Conservation (phyloP, 2,797 vertebrate species). For the Siniperca scherzeri region DNA sequence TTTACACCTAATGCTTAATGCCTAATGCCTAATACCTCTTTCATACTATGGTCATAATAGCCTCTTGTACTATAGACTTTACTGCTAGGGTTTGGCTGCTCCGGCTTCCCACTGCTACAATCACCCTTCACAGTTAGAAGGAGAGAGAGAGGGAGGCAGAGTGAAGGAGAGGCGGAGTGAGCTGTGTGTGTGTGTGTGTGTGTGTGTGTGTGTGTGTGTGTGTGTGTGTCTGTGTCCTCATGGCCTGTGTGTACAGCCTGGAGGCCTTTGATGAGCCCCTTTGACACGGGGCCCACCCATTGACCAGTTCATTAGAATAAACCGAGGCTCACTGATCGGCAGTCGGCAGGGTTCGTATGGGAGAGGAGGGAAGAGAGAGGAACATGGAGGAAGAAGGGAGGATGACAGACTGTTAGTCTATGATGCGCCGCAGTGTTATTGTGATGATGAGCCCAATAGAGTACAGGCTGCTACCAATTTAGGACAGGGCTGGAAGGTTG, state of each 20-base stretch:
- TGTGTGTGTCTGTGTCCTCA: slow-evolving; percentile 31
- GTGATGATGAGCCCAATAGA: slow-evolving; percentile 66
- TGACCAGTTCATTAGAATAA: slow-evolving; percentile 75
- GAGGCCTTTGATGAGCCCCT: slow-evolving; percentile 71
- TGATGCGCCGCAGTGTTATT: slow-evolving; percentile 53
- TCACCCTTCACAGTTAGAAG: slow-evolving; percentile 65
- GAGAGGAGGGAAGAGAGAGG: slow-evolving; percentile 40
- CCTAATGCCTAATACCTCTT: slow-evolving; percentile 79
- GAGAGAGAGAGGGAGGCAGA: slow-evolving; percentile 31
- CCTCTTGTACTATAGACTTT: slow-evolving; percentile 64
- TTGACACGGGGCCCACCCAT: slow-evolving; percentile 71
- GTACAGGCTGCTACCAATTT: slow-evolving; percentile 69
- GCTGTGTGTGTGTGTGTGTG: slow-evolving; percentile 25
- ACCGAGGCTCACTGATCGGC: slow-evolving; percentile 48
- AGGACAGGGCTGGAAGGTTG: slow-evolving; percentile 64
- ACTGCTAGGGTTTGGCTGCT: slow-evolving; percentile 55
- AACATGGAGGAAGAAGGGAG: slow-evolving; percentile 44
- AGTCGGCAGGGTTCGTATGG: slow-evolving; percentile 15
- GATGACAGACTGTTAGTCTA: slow-evolving; percentile 43
- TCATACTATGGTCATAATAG: slow-evolving; percentile 77
- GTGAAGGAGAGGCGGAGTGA: slow-evolving; percentile 48
- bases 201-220: slow-evolving; percentile 31
- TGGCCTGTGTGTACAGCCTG: slow-evolving; percentile 53
- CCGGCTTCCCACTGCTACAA: slow-evolving; percentile 63
- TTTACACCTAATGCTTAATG: slow-evolving; percentile 74